Base-by-base conservation (phyloP, 2,888 invertebrate genomes). In the Yponomeuta evonymella region DNA sequence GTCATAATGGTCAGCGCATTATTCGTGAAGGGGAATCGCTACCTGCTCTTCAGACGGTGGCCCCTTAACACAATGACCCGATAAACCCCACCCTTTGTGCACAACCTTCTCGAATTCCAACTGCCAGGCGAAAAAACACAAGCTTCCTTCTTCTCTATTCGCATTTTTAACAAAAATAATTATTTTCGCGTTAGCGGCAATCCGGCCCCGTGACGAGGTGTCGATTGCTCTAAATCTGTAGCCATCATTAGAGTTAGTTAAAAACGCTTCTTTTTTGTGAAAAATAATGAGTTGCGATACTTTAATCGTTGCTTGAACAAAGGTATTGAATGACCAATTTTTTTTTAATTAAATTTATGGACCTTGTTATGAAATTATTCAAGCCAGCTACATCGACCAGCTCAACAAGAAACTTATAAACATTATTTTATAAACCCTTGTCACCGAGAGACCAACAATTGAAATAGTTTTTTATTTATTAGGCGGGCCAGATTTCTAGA, bases 81-180 rank as follows among this genome's bases (percentile, higher is more conserved):
- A 67, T 62, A 71, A 72, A 71, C 69, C 58, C 36, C 67, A 78
- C 83, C 86, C 83, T 87, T 87, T 85, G 82, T 83, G 78, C 81
- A 86, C 87, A 90, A 89, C 81, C 84, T 82, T 91, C 88, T 91
- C 90, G 78, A 82, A 85, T 92, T 89, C 79, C 87, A 78, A 78
- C 73, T 67, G 48, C 30, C 75, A 78, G 79, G 51, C 15, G 51
- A 58, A 58, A 58, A 58, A 58, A 58, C 83, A 76, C 77, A 76
- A 36, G 36, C 43, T 43, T 43, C 43, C 8, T 43, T 83, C 86
- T 86, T 82, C 67, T 70, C 63, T 80, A 77, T 48, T 69, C 48
- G 51, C 77, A 73, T 78, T 83, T 80, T 84, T 85, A 84, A 78
- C 82, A 77, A 75, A 79, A 82, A 83, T 87, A 89, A 91, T 90